Evolutionary conservation across 2,113 vertebrate species (phyloP).

Genomic region (Ovis canadensis): DNA sequence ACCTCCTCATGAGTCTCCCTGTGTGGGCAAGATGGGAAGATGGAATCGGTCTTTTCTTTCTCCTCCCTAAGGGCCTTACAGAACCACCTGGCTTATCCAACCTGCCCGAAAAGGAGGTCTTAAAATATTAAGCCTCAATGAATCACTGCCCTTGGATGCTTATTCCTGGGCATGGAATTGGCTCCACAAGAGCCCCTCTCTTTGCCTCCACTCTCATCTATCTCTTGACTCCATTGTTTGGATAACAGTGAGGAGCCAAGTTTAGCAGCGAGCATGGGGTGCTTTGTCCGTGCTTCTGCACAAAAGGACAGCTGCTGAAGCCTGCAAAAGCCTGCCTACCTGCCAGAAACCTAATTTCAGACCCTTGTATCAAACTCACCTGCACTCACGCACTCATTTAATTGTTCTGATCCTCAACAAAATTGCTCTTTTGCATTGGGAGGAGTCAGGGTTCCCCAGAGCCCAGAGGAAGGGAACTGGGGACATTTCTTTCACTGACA

Average conservation of each 20-base stretch:
- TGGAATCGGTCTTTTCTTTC: not conserved
- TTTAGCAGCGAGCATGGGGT: not conserved
- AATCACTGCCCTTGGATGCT: not conserved
- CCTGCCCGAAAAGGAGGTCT: not conserved
- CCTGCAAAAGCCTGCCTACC: not conserved
- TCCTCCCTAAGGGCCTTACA: not conserved
- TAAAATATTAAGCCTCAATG: not conserved
- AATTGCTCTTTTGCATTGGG: not conserved
- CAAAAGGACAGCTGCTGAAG: conserved; percentile 44
- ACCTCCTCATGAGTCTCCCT: not conserved
- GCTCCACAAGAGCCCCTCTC: not conserved
- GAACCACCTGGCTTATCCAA: not conserved
- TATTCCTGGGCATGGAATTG: not conserved
- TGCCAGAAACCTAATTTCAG: conserved; percentile 40
- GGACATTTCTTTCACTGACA: not conserved
- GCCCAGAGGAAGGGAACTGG: not conserved
- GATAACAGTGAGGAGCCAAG: not conserved
- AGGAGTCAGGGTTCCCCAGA: not conserved
- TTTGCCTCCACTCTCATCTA: not conserved
- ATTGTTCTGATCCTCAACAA: not conserved
- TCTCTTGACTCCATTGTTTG: conserved; percentile 21
- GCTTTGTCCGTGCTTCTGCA: conserved; percentile 27
- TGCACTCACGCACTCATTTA: not conserved
- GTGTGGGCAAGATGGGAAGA: not conserved
- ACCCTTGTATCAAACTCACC: not conserved